A percentile compares a stretch with the other conserved stretches of the same genome.
These are phyloP conservation scores for Tokudaia tokunoshimensis DNA, from an alignment of 2,797 vertebrate genomes.

Conservation along the genomic window DNA sequence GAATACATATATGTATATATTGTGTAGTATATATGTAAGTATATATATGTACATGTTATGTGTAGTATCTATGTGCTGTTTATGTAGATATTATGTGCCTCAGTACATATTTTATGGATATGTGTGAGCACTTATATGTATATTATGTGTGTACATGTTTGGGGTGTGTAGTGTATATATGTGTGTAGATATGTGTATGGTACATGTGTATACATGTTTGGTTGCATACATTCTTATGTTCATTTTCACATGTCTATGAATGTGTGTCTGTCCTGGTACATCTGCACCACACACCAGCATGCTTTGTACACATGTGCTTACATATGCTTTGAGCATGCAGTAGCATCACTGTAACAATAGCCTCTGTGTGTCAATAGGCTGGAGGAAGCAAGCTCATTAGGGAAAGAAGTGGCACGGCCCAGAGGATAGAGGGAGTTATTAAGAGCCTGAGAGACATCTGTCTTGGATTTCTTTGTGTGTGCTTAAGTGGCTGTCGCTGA, in stretches of 20 bases:
- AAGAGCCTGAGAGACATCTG: background rate
- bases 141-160: background rate
- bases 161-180: background rate
- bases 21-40: background rate
- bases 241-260: background rate
- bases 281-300: background rate
- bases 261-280: background rate
- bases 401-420: background rate
- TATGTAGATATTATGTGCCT: background rate
- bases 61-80: background rate
- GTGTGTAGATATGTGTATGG: background rate
- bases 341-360: background rate
- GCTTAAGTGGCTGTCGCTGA: background rate
- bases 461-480: background rate
- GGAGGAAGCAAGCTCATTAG: constrained; percentile 18
- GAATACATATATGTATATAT: background rate
- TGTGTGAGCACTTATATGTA: background rate
- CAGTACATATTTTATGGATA: background rate
- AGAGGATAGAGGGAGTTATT: background rate
- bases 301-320: background rate
- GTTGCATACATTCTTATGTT: background rate
- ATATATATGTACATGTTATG: background rate
- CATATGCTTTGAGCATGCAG: background rate
- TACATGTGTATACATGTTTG: background rate
- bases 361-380: background rate